Base-by-base conservation (phyloP, 1,140 invertebrate genomes). In the Drosophila micromelanica region DNA sequence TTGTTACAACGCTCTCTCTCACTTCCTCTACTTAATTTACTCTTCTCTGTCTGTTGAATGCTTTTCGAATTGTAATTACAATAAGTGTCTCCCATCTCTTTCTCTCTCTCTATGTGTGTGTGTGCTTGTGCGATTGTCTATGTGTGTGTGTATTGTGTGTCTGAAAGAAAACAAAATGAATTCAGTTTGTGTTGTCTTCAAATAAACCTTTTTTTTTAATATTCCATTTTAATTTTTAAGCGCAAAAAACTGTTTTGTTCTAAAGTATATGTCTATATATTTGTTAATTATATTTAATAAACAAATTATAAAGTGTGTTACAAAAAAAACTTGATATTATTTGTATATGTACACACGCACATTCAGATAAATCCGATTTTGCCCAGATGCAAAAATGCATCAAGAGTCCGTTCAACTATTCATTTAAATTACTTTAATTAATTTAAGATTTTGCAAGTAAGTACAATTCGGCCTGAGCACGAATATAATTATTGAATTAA, bases 201-300 rank as follows among this genome's bases (percentile, higher is more conserved):
- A 40, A 13, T 43, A 43, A 40, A n/a, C n/a, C 11, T 6, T 40
- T 60, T 61, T 23, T 8, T 60, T 40, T 40, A 42, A 54, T 63
- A 63, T 20, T 38, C 57, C 37, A 38, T 17, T 42, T 70, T 64
- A 55, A 35, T 38, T 62, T 52, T 20, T 42, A 63, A 46, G 49
- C 37, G 13, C 12, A 64, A 49, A 20, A 20, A 35, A 8, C 51
- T 55, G 12, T 45, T 45, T 27, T 38, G 40, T 40, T 2, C 1
- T 40, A 7, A 5, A 12, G n/a, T 55, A 42, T 40, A 23, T 42
- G n/a, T 42, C 12, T 42, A 12, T 38, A 11, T 9, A 56, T 17
- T 46, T 46, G 20, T 17, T 63, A 5, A 27, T 6, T 27, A 27
- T 27, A 6, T 52, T 49, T n/a, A 65, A 71, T 71, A 71, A 71